A percentile compares a stretch with the other conserved stretches of the same genome.
phyloP scores from a whole-genome alignment of 2,113 vertebrate species.

The Hypomesus transpacificus region DNA sequence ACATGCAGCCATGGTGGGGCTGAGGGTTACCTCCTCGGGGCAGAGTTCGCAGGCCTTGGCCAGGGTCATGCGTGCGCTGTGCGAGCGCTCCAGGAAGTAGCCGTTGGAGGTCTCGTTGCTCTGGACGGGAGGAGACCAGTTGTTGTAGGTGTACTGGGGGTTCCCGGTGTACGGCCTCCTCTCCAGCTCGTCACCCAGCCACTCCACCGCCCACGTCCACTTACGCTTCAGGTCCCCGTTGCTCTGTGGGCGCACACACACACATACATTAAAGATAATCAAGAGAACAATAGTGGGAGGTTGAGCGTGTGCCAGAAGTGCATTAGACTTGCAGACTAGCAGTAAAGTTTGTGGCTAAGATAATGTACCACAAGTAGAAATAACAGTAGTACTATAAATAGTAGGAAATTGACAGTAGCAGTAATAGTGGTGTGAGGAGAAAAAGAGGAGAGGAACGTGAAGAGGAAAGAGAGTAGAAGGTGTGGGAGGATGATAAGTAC shows the following conservation, averaged over 20 bases:
- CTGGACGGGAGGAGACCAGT: conserved; percentile 98
- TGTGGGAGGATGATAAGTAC: too few species aligned
- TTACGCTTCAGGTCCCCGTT: conserved; percentile 98
- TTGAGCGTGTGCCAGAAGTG: too few species aligned
- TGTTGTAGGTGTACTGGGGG: conserved; percentile 97
- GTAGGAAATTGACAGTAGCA: too few species aligned
- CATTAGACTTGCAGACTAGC: too few species aligned
- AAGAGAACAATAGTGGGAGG: not conserved
- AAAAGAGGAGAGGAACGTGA: too few species aligned
- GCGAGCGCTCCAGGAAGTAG: conserved; percentile 98
- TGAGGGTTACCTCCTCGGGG: conserved; percentile 88
- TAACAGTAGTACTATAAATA: too few species aligned
- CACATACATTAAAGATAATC: not conserved
- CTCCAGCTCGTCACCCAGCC: conserved; percentile 97
- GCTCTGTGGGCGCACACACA: conserved; percentile 73
- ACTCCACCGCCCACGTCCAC: conserved; percentile 99
- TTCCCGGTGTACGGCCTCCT: conserved; percentile 95
- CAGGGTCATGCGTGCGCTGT: conserved; percentile 98
- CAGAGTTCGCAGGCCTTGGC: conserved; percentile 99
- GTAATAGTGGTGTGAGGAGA: too few species aligned
- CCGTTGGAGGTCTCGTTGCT: conserved; percentile 99
- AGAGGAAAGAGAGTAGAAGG: too few species aligned
- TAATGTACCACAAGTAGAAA: too few species aligned
- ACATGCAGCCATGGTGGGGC: not conserved
- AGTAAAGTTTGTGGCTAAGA: too few species aligned